A percentile compares a stretch with the other conserved stretches of the same genome.
phyloP scores from a whole-genome alignment of 2,888 invertebrate genomes.

The Acholoe squamosa region DNA sequence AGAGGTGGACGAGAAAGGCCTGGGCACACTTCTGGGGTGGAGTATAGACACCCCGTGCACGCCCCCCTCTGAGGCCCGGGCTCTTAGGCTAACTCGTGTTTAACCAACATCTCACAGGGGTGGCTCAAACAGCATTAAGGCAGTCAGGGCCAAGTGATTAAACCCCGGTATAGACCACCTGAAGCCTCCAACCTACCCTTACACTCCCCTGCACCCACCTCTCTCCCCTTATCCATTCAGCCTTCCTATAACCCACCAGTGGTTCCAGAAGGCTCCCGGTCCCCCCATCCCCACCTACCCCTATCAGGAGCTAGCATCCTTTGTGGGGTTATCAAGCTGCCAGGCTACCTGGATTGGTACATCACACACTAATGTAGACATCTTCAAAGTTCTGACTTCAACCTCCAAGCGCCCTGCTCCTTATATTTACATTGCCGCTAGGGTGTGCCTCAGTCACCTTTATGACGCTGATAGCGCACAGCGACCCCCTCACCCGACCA shows the following conservation, averaged over 20 bases:
- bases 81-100: constrained; percentile 36
- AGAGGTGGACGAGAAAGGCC: background rate
- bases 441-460: background rate
- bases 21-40: constrained; percentile 25
- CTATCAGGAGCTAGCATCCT: too few species aligned
- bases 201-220: background rate
- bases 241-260: background rate
- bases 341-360: background rate
- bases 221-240: background rate
- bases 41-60: background rate
- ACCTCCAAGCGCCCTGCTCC: background rate
- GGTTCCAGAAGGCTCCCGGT: background rate
- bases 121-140: constrained; percentile 46
- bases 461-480: background rate
- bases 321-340: background rate
- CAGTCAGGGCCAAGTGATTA: constrained; percentile 11
- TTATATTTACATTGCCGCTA: background rate
- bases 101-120: constrained; percentile 51
- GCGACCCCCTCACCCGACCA: constrained; percentile 5
- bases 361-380: constrained; percentile 30
- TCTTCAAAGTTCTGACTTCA: constrained; percentile 24
- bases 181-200: background rate
- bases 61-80: background rate
- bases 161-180: background rate
- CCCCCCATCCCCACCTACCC: background rate